Evolutionary conservation across 2,888 invertebrate genomes (phyloP).

Genomic region (Leucozona laternaria): DNA sequence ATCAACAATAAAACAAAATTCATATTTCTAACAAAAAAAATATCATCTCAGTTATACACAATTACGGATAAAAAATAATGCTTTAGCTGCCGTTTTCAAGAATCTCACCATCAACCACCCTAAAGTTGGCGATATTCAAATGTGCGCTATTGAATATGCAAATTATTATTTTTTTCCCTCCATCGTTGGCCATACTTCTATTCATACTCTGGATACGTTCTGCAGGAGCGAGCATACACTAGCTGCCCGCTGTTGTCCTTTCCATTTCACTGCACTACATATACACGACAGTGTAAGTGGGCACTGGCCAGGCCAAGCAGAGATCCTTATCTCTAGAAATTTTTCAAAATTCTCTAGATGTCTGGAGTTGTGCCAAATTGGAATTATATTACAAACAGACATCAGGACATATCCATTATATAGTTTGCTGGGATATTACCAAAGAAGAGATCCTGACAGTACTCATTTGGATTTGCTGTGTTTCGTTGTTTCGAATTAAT

Average conservation of each 20-base stretch:
- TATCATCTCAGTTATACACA: background rate
- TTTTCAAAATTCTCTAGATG: conserved; percentile 51
- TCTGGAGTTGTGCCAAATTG: conserved; percentile 74
- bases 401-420: conserved; percentile 70
- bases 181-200: background rate
- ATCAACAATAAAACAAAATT: background rate
- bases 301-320: conserved; percentile 40
- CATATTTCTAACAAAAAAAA: background rate
- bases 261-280: conserved; percentile 53
- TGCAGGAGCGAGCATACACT: conserved; percentile 15
- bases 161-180: conserved; percentile 43
- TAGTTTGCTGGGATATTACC: conserved; percentile 58
- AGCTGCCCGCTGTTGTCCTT: conserved; percentile 62
- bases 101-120: conserved; percentile 9
- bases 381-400: conserved; percentile 75
- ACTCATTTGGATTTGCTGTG: conserved; percentile 64
- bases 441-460: conserved; percentile 61
- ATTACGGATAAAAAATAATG: conserved; percentile 2
- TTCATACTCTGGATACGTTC: conserved; percentile 16
- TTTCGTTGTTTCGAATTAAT: conserved; percentile 75
- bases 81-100: background rate
- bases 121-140: conserved; percentile 59
- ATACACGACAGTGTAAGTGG: conserved; percentile 22
- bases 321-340: conserved; percentile 47
- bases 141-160: conserved; percentile 72